Base-by-base conservation (phyloP, 2,888 invertebrate genomes). In the Pyrrhosoma nymphula region DNA sequence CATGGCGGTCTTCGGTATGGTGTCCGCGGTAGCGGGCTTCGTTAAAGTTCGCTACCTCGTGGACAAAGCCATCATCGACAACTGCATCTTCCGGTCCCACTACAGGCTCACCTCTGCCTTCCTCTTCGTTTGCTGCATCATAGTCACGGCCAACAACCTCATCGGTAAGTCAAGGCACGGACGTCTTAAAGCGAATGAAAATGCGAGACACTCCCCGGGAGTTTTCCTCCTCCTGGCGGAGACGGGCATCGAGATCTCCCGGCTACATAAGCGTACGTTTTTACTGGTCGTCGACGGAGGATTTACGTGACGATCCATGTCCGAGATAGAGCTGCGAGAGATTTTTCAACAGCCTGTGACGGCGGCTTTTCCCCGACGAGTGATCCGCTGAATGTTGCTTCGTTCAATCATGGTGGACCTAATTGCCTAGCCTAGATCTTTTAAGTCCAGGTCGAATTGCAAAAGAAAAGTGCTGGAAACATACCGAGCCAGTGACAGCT, bases 11-110 rank as follows among this genome's bases (percentile, higher is more conserved):
- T 98, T 98, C 96, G 98, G 98, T 96, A 98, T 99, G 98, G 98
- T 98, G 96, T 98, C 99, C 96, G 98, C 99, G 96, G 98, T 99
- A 96, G 98, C 99, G 97, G 98, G 99, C 97, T 98, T 99, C 97
- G 98, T 99, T 96, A 99, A 99, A 97, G 98, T 99, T 97, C 98
- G 99, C 97, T 98, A 98, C 97, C 98, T 99, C 96, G 98, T 98
- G 97, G 99, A 99, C 97, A 99, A 98, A 97, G 99, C 99, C 95
- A 97, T 98, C 96, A 99, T 99, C 96, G 99, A 99, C 97, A 99
- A 99, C 97, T 98, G 98, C 98, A 98, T 98, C 95, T 99, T 99
- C 97, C 97, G 99, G 96, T 98, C 98, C 97, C 99, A 99, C 97
- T 99, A 99, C 97, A 98, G 99, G 97, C 98, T 98, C 97, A 99